Evolutionary conservation across 1,140 invertebrate genomes (phyloP).

Genomic region (Idris sp.): DNA sequence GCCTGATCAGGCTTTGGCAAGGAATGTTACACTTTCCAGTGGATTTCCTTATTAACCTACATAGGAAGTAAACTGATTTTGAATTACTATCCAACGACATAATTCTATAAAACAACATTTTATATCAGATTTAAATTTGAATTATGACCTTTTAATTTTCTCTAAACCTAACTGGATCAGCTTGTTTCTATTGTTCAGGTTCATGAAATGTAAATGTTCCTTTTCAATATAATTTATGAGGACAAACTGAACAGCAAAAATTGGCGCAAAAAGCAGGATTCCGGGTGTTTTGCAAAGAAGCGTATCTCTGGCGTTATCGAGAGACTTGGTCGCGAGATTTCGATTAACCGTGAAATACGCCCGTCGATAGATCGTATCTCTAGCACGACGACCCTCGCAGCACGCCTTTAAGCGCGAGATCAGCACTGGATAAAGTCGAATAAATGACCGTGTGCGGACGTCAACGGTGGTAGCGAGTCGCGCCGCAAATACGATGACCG

Average conservation of each 20-base stretch:
- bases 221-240: constrained; percentile 7
- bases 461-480: constrained; percentile 46
- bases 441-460: constrained; percentile 48
- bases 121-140: no score
- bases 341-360: constrained; percentile 60
- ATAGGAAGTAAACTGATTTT: no score
- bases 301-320: constrained; percentile 31
- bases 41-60: no score
- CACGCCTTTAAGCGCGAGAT: constrained; percentile 52
- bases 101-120: no score
- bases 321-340: constrained; percentile 38
- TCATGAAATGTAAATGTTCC: no score
- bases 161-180: no score
- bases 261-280: constrained; percentile 13
- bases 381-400: constrained; percentile 49
- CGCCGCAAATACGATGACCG: constrained; percentile 33
- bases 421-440: constrained; percentile 63
- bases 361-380: constrained; percentile 61
- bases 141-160: no score
- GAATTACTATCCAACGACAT: no score
- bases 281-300: constrained; percentile 9
- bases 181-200: no score
- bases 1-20: no score
- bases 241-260: constrained; percentile 9
- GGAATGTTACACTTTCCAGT: no score